A percentile compares a stretch with the other conserved stretches of the same genome.
phyloP scores from a whole-genome alignment of 2,113 vertebrate species.

The Bos javanicus region DNA sequence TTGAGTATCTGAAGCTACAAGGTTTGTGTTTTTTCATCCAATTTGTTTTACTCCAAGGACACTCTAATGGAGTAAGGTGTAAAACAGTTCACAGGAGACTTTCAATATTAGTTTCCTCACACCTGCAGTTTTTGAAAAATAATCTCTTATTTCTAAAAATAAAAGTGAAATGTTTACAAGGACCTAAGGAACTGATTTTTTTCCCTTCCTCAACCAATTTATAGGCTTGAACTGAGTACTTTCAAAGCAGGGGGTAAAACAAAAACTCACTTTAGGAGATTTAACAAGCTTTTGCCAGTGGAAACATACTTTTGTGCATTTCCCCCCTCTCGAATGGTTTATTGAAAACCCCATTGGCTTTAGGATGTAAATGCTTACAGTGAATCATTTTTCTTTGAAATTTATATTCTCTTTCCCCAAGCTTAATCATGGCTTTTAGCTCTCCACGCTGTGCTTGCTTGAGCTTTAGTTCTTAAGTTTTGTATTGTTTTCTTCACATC shows the following conservation, averaged over 20 bases:
- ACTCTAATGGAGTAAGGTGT: neutral
- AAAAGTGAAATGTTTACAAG: conserved; percentile 51
- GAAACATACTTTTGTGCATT: conserved; percentile 33
- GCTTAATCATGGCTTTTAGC: neutral
- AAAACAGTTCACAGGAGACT: conserved; percentile 46
- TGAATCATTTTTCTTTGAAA: conserved; percentile 21
- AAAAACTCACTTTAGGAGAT: conserved; percentile 54
- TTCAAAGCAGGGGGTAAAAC: conserved; percentile 27
- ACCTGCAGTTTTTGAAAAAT: conserved; percentile 55
- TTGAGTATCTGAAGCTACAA: neutral
- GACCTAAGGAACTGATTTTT: conserved; percentile 54
- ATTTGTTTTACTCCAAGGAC: conserved; percentile 51
- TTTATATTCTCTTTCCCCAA: neutral
- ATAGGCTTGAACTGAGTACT: conserved; percentile 17
- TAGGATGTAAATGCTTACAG: neutral
- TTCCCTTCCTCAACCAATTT: conserved; percentile 52
- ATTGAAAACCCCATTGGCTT: conserved; percentile 23
- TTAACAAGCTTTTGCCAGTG: conserved; percentile 61
- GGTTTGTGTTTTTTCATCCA: conserved; percentile 31
- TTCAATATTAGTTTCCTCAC: conserved; percentile 47
- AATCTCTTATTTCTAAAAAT: conserved; percentile 33
- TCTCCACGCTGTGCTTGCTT: neutral
- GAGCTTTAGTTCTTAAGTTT: neutral
- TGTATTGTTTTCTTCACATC: neutral
- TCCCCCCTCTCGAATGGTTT: neutral